Evolutionary conservation across 35 echinoderm and acorn worm genomes (phyloP), one percentile per base, ranked within the genome.

Genomic region (Apostichopus californicus): DNA sequence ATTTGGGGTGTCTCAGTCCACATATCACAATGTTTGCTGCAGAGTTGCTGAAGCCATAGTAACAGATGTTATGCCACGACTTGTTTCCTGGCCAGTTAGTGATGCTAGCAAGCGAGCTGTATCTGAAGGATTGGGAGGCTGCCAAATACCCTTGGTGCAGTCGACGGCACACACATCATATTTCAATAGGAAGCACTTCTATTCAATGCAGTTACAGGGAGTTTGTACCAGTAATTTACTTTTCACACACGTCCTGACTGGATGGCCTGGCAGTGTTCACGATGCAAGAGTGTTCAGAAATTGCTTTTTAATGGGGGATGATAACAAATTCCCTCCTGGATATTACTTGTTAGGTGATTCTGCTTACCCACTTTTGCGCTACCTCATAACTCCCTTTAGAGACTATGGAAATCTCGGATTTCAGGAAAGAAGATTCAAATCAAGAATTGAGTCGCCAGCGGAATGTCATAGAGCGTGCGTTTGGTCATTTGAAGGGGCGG

Each of bases 401-500:
- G 81, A 87, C 55, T 86, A 86, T 93, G 92, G 92, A 9, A 70
- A 93, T 55, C 64, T 93, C 1, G 82, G 79, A 20, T 61, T 34
- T 26, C 70, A 57, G 20, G 55, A 93, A 73, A 93, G 54, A 63
- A 21, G n/a, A 25, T 93, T 73, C 68, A 86, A 86, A 93, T 55
- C 81, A 20, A 9, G 82, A 87, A 86, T 68, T 87, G 15, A 86
- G 92, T 77, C 53, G 80, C 21, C 58, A 60, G 17, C 85, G 92
- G 65, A 57, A 93, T 71, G 92, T 93, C 15, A 93, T 93, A 63
- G 92, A 93, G 81, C 65, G 80, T 34, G 81, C 92, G 56, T 93
- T 93, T 73, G 92, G 92, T 14, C 92, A 93, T 22, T 60, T 93
- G n/a, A 86, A 86, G 72, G 92, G 81, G 28, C 73, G 68, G 18